These are phyloP conservation scores for Hyppa rectilinea DNA, from an alignment of 2,888 invertebrate species.

Conservation along the genomic window DNA sequence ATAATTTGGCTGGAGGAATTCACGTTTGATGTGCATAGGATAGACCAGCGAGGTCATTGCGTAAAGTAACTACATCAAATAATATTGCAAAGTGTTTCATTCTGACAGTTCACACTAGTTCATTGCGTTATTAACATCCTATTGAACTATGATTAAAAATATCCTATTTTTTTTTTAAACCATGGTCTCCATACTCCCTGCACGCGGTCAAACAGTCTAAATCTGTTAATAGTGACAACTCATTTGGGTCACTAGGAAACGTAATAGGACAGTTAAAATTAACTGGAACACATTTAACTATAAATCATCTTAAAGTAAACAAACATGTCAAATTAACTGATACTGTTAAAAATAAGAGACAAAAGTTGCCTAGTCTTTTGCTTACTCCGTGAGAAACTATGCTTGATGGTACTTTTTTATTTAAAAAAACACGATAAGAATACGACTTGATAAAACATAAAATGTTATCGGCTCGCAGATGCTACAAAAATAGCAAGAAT, in stretches of 20 bases:
- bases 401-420: neutral
- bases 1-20: no score
- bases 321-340: slow-evolving; percentile 38
- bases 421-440: neutral
- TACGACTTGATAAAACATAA: neutral
- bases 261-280: slow-evolving; percentile 65
- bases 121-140: no score
- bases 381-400: neutral
- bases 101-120: no score
- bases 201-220: slow-evolving; percentile 66
- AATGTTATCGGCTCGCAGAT: neutral
- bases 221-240: slow-evolving; percentile 69
- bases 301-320: slow-evolving; percentile 47
- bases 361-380: neutral
- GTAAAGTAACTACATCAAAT: no score
- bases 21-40: no score
- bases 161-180: neutral
- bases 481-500: neutral
- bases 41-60: no score
- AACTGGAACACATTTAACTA: slow-evolving; percentile 58
- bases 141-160: neutral
- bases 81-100: no score
- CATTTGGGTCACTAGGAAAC: slow-evolving; percentile 74
- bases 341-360: slow-evolving; percentile 2
- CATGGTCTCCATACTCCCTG: slow-evolving; percentile 23